Base-by-base conservation (phyloP, 2,113 vertebrate species). In the Chrysochloris asiatica region DNA sequence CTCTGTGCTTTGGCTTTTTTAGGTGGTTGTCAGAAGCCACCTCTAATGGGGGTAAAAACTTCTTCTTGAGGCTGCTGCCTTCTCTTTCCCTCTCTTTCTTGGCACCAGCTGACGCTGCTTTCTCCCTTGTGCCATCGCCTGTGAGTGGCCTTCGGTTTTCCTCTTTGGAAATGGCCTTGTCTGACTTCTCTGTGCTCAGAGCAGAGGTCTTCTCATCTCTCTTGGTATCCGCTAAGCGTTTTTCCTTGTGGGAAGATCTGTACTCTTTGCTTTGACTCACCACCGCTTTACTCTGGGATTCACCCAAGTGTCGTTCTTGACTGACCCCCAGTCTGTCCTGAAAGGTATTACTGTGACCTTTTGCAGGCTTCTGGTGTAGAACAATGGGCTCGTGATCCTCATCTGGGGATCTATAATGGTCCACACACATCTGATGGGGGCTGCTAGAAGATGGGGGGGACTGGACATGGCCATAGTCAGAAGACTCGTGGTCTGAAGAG, bases 381-480 rank as follows among this genome's bases (percentile, higher is more conserved):
- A 43, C 54, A 0, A 89, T n/a, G 0, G 93, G 95, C 11, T 98
- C 98, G 0, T 36, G 92, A 65, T 98, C 98, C 91, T 97, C 96
- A 73, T 98, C 97, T 65, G 95, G 97, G 5, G 96, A 96, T 86
- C 92, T 95, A 0, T 91, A 97, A 65, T 95, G 97, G 93, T 98
- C 97, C 21, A 92, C 30, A 24, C 97, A 97, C 69, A 94, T 1
- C 8, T 97, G 98, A 91, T 96, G 98, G 92, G 98, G 97, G 88
- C 98, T 99, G 56, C 96, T 96, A 1, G 97, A 97, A 1, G 98
- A 97, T 1, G 97, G 98, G 4, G 98, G 98, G 2, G 98, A 99
- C 97, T 98, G 98, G 48, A 97, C 97, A 0, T 97, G 97, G 0
- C 97, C 98, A 17, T 96, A 97, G 89, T 98, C 98, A 0, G 98